Evolutionary conservation across 2,113 vertebrate genomes (phyloP), one percentile per base, ranked within the genome.

Genomic region (Erpornis zantholeuca): DNA sequence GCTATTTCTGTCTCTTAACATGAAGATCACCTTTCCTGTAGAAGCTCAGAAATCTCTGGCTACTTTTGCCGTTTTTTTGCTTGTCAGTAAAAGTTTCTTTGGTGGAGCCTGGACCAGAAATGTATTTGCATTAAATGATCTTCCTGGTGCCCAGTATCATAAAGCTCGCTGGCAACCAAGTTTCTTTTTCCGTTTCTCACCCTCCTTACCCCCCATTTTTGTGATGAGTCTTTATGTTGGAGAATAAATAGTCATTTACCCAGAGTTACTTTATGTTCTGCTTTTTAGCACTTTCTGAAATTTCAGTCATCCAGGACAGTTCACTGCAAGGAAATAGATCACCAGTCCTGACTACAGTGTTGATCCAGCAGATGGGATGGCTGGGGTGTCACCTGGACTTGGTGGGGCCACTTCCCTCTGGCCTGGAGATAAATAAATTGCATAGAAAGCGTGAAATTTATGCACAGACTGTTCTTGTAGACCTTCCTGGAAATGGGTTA

Each of bases 191-290:
- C 31, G 11, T 72, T 50, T 52, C 19, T 54, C 4, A 7, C 3
- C 4, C 1, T 12, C 2, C 27, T 35, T 14, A 4, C 2, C 16
- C 3, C 8, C 4, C 2, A 1, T 72, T 72, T 84, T 42, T 82
- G 19, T 79, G 15, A n/a, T 16, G 28, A 59, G 14, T 54, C 33
- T 15, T 7, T 61, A 21, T 44, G 10, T 24, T 68, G 38, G 19
- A 68, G 38, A 68, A 57, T 36, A 78, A 64, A 27, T 27, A 61
- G 4, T 19, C 28, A 45, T 8, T 54, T 75, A 24, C 13, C 24
- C 49, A 45, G 40, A 33, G 24, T 63, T 85, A 70, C 33, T 40
- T 75, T 31, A 35, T 40, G 35, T 12, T 78, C 6, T 84, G 29
- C 35, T 84, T 92, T 76, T 57, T 50, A 56, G 24, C 24, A 33